phyloP scores from a whole-genome alignment of 1,140 invertebrate species.

The Drosophila murphyi region DNA sequence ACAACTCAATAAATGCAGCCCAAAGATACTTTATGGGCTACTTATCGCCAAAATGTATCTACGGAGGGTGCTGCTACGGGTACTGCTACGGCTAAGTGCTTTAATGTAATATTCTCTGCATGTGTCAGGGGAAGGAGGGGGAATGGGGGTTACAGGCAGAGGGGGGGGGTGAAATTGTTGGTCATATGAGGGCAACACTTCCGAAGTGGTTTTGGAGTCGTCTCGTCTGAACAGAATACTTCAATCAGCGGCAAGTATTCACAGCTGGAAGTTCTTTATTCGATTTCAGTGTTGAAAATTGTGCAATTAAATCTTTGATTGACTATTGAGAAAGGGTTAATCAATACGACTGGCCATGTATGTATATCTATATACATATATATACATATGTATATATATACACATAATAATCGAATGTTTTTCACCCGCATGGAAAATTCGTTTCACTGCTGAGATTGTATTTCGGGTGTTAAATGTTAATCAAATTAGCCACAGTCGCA shows the following conservation, averaged over 20 bases:
- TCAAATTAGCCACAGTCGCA: slow-evolving; percentile 68
- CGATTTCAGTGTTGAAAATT: slow-evolving; percentile 38
- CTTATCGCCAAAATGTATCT: slow-evolving; percentile 71
- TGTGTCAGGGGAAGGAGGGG: not conserved
- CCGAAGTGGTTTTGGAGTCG: not conserved
- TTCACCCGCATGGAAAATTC: slow-evolving; percentile 51
- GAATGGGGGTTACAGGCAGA: not conserved
- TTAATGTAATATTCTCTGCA: slow-evolving; percentile 21
- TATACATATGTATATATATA: not conserved
- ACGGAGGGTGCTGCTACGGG: slow-evolving; percentile 38
- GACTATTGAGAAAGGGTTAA: slow-evolving; percentile 63
- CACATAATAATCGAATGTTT: slow-evolving; percentile 13
- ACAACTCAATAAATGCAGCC: slow-evolving; percentile 48
- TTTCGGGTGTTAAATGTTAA: slow-evolving; percentile 52
- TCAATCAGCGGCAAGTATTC: slow-evolving; percentile 46
- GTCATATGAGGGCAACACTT: slow-evolving; percentile 38
- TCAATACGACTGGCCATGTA: slow-evolving; percentile 27
- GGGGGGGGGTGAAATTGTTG: slow-evolving; percentile 19
- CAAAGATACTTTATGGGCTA: slow-evolving; percentile 69
- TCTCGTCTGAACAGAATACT: slow-evolving; percentile 27
- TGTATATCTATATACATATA: not conserved
- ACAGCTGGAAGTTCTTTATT: slow-evolving; percentile 35
- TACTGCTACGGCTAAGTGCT: slow-evolving; percentile 22
- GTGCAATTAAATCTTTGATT: slow-evolving; percentile 54
- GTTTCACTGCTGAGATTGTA: slow-evolving; percentile 18